Evolutionary conservation across 2,888 invertebrate genomes (phyloP), one percentile per base, ranked within the genome.

Genomic region (Clistopyga incitator): DNA sequence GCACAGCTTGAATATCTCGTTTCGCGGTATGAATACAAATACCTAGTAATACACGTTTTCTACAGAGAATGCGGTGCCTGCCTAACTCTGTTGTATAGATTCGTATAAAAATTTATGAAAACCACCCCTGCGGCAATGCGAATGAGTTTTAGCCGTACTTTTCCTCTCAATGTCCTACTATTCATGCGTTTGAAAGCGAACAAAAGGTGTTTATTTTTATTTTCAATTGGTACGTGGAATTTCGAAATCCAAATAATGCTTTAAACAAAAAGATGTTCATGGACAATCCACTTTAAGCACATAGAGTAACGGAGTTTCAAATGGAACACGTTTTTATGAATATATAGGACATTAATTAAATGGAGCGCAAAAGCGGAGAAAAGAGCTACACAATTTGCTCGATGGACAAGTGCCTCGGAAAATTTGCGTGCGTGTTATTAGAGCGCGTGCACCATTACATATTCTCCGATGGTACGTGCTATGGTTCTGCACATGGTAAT

Each of bases 391-490:
- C 42, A 23, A 42, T 71, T 54, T 71, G 54, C 38, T 54, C 20
- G 38, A 23, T 56, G 71, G 42, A 38, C 52, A 20, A 42, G 42
- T 64, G 38, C n/a, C 20, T 4, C 8, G 38, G 18, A 42, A 64
- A 18, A 64, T 64, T 64, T 18, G 20, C 38, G 38, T 29, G 59
- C 47, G 72, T 45, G 59, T 59, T 59, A 10, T 38, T n/a, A 42
- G 25, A 45, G 45, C 25, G 23, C 67, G 25, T 47, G 45, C 20
- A 67, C 47, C 67, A 47, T 67, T 47, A 25, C 67, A 25, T 45
- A 67, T 67, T 47, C 45, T n/a, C 20, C 38, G 20, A 20, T 23
- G 47, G 23, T 15, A 47, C 25, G 45, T 45, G 67, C 47, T 42
- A 15, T 23, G 67, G 23, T 45, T 10, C 45, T 45, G 11, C 13